Evolutionary conservation across 2,113 vertebrate genomes (phyloP).

Genomic region (Aramus guarauna): DNA sequence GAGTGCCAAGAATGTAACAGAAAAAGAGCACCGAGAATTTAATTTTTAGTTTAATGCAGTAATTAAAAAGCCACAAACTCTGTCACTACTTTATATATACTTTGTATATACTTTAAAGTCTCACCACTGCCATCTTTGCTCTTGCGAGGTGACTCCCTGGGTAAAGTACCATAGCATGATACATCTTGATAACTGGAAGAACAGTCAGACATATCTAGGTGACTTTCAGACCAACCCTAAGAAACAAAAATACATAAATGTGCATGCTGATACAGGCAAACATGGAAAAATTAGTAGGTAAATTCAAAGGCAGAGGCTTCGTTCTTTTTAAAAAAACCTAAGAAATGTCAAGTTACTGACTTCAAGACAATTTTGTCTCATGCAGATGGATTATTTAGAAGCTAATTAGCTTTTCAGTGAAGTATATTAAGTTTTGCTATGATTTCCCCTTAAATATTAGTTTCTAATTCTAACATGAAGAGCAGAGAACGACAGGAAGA

Average conservation of each 20-base stretch:
- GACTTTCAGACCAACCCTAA: conserved; percentile 85
- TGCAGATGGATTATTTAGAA: background rate
- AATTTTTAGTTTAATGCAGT: background rate
- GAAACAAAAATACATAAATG: background rate
- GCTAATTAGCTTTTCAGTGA: background rate
- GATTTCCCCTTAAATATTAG: background rate
- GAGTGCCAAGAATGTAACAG: background rate
- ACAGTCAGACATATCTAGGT: conserved; percentile 78
- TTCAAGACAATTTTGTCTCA: background rate
- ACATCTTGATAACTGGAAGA: conserved; percentile 81
- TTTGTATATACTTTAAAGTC: background rate
- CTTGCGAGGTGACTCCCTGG: conserved; percentile 84
- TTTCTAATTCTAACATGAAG: background rate
- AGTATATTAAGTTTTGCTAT: background rate
- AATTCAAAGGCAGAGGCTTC: background rate
- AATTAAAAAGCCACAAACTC: background rate
- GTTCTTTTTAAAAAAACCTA: background rate
- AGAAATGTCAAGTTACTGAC: background rate
- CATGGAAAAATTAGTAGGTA: background rate
- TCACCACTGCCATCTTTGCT: conserved; percentile 80
- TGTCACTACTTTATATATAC: background rate
- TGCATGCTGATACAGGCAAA: background rate
- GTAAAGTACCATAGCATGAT: conserved; percentile 78
- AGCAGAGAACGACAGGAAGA: background rate
- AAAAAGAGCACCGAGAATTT: background rate